A percentile compares a stretch with the other conserved stretches of the same genome.
phyloP scores from a whole-genome alignment of 2,113 vertebrate species.

The Leucoraja erinaceus region DNA sequence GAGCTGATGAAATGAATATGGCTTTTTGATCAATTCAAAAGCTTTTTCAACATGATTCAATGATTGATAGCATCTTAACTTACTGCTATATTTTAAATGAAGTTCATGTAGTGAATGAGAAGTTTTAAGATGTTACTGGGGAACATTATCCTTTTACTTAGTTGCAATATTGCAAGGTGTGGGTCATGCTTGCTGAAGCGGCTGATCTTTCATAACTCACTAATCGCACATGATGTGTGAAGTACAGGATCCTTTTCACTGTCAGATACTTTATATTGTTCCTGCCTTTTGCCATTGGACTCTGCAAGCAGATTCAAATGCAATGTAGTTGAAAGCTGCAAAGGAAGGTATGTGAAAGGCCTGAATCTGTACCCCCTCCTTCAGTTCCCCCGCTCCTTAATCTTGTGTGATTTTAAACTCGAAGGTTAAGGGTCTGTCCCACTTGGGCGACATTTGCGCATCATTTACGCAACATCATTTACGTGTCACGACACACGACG shows the following conservation, averaged over 20 bases:
- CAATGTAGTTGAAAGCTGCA: background rate
- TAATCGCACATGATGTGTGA: background rate
- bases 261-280: background rate
- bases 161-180: background rate
- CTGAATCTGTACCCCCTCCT: too few relatives aligned
- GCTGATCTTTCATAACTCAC: background rate
- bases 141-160: background rate
- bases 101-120: background rate
- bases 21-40: background rate
- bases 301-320: background rate
- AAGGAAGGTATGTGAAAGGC: too few relatives aligned
- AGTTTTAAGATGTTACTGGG: background rate
- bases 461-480: too few relatives aligned
- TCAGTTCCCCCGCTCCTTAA: too few relatives aligned
- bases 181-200: background rate
- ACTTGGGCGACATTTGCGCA: too few relatives aligned
- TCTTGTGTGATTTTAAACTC: too few relatives aligned
- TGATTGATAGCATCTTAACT: background rate
- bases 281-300: background rate
- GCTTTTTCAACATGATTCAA: background rate
- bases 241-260: background rate
- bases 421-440: too few relatives aligned
- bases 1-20: background rate
- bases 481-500: too few relatives aligned
- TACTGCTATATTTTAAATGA: background rate